phyloP scores from a whole-genome alignment of 2,113 vertebrate species.

The Oophaga pumilio region DNA sequence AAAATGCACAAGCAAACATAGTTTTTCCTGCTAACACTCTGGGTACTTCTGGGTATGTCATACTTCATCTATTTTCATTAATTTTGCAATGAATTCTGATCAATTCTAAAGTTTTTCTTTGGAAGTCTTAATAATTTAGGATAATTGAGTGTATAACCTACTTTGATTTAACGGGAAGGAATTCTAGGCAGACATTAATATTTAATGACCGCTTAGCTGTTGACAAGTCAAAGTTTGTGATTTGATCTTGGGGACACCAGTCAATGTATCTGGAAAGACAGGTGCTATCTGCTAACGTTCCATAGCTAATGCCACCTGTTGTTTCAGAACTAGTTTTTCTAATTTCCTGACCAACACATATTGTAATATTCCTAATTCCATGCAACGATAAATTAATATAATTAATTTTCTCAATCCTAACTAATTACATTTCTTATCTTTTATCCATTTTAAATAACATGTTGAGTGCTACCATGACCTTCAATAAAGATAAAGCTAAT shows the following conservation, averaged over 20 bases:
- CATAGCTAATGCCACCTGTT: constrained; percentile 25
- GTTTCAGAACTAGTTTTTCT: neutral
- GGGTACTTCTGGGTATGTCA: too few relatives aligned
- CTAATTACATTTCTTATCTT: neutral
- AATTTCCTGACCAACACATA: neutral
- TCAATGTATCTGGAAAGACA: neutral
- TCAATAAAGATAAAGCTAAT: neutral
- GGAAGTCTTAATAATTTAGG: neutral
- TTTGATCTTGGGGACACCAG: constrained; percentile 16
- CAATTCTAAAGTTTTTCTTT: too few relatives aligned
- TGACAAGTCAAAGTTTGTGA: constrained; percentile 16
- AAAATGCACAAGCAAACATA: too few relatives aligned
- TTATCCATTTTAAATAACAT: neutral
- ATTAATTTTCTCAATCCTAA: neutral
- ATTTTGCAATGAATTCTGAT: too few relatives aligned
- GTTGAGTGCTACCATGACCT: neutral
- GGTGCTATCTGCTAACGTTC: constrained; percentile 15
- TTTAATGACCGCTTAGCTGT: neutral
- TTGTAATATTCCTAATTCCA: neutral
- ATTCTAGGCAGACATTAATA: neutral
- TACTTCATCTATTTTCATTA: too few relatives aligned
- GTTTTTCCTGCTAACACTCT: too few relatives aligned
- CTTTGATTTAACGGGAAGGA: neutral
- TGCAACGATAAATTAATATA: neutral
- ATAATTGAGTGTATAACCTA: neutral